Conservation (phyloP, 2,888 invertebrate genomes). For the Tetranychus piercei region DNA sequence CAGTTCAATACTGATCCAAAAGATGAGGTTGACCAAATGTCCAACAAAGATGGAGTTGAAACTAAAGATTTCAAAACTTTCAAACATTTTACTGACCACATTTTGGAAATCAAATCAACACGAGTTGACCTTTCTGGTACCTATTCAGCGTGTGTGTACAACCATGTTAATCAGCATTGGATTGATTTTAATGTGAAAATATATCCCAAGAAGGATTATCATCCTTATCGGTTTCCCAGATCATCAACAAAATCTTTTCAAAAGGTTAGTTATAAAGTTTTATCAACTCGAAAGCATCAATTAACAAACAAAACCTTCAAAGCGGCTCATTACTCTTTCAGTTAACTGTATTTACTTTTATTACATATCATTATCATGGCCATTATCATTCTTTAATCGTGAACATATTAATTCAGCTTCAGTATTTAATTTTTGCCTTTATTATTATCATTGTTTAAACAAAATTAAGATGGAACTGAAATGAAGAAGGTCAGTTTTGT, state of each 20-base stretch:
- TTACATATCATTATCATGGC: background rate
- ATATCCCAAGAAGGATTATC: background rate
- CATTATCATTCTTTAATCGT: background rate
- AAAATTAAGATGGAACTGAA: no score
- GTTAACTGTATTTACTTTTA: no score
- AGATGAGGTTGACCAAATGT: background rate
- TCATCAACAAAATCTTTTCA: background rate
- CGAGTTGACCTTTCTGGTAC: constrained; percentile 29
- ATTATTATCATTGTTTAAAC: background rate
- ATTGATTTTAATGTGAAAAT: constrained; percentile 25
- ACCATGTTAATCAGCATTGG: constrained; percentile 27
- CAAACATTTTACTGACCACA: constrained; percentile 21
- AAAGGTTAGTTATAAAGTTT: background rate
- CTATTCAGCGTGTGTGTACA: constrained; percentile 30
- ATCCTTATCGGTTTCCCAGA: background rate
- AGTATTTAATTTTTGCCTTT: background rate
- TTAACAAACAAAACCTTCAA: no score
- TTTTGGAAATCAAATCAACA: constrained; percentile 28
- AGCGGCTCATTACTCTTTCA: no score
- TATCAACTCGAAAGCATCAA: background rate
- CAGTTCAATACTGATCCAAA: background rate
- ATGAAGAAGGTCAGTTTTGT: background rate
- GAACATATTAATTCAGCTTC: background rate
- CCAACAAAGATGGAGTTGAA: background rate
- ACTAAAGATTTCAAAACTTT: constrained; percentile 13